Percentiles rank a stretch among this genome's conserved stretches.
Evolutionary conservation across 2,797 vertebrate species (phyloP).

Genomic region (Mormyrus hasselquistii): DNA sequence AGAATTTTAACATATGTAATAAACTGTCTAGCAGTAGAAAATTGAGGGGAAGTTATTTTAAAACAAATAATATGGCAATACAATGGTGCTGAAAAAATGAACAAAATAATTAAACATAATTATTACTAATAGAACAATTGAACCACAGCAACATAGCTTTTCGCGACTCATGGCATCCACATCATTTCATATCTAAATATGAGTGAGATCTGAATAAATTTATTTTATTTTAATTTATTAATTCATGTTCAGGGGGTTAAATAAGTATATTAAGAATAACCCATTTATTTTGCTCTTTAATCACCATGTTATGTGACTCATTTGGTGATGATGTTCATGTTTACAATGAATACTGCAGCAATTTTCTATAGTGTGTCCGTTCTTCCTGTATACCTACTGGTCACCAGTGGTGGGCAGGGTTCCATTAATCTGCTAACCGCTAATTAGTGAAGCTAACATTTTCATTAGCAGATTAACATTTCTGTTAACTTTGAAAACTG

Average conservation of each 20-base stretch:
- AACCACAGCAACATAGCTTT: background rate
- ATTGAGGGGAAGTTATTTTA: background rate
- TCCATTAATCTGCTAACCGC: background rate
- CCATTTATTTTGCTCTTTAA: background rate
- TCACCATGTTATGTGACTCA: background rate
- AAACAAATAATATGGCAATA: background rate
- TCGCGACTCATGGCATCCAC: background rate
- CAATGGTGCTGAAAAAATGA: slow-evolving; percentile 4
- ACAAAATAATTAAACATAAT: background rate
- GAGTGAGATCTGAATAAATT: background rate
- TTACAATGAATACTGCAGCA: background rate
- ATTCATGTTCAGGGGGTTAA: background rate
- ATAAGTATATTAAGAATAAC: background rate
- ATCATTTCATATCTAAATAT: background rate
- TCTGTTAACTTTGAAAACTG: background rate
- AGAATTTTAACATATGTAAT: slow-evolving; percentile 1
- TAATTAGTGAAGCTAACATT: background rate
- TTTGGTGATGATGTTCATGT: background rate
- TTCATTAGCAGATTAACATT: background rate
- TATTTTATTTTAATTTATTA: background rate
- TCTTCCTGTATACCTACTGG: background rate
- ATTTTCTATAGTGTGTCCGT: background rate
- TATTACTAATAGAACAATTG: background rate
- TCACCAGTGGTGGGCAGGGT: background rate
- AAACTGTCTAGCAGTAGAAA: background rate